Evolutionary conservation across 2,888 invertebrate genomes (phyloP).

Genomic region (Tenthredo notha): DNA sequence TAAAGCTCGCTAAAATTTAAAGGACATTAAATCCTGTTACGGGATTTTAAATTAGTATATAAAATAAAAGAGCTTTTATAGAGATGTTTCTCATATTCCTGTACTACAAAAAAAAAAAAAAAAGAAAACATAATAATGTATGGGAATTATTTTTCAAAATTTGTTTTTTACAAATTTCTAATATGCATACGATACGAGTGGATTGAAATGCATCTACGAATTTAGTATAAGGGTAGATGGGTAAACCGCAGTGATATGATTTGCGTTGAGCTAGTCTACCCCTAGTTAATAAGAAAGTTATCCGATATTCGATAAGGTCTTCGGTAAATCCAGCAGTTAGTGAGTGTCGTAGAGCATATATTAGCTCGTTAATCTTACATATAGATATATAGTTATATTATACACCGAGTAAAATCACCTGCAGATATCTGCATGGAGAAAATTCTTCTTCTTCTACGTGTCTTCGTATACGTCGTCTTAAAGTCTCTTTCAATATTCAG

Average conservation of each 20-base stretch:
- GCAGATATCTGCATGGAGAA: background rate
- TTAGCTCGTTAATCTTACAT: slow-evolving; percentile 74
- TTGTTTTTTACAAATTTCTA: background rate
- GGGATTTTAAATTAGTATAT: background rate
- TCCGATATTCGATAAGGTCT: slow-evolving; percentile 67
- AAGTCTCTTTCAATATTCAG: slow-evolving; percentile 4
- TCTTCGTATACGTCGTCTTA: background rate
- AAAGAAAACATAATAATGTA: too few relatives aligned
- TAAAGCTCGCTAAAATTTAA: background rate
- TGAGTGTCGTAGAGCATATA: slow-evolving; percentile 71
- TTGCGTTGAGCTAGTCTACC: slow-evolving; percentile 49
- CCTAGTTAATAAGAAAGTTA: slow-evolving; percentile 71
- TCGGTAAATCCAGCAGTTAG: slow-evolving; percentile 72
- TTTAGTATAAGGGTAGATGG: background rate
- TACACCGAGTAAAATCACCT: background rate
- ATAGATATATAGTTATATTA: too few relatives aligned
- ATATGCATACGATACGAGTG: background rate
- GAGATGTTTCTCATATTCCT: too few relatives aligned
- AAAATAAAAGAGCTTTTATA: too few relatives aligned
- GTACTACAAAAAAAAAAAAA: too few relatives aligned
- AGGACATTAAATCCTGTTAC: slow-evolving; percentile 13
- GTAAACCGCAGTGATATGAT: background rate
- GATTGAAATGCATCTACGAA: background rate
- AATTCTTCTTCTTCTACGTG: background rate
- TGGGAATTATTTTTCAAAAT: too few relatives aligned